Percentiles rank a stretch among this genome's conserved stretches.
These are phyloP conservation scores for Oscheius sp. DNA, from an alignment of 2,888 invertebrate species.

Conservation along the genomic window DNA sequence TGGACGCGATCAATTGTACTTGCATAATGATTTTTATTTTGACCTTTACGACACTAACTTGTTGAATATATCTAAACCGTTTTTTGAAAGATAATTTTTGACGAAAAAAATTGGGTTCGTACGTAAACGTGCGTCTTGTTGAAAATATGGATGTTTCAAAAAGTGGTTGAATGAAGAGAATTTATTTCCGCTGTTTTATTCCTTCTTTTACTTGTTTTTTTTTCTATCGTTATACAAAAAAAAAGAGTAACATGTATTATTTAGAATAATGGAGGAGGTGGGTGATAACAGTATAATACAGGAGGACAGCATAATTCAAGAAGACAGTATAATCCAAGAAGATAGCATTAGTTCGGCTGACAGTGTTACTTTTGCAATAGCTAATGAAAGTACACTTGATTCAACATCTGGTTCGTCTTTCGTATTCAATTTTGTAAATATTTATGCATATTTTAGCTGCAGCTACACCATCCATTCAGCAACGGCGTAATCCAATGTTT, in stretches of 20 bases:
- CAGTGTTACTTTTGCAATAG: constrained; percentile 26
- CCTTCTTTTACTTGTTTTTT: constrained; percentile 1
- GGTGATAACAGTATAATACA: constrained; percentile 20
- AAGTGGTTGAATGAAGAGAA: no score
- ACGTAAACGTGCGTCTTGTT: background rate
- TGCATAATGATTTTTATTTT: no score
- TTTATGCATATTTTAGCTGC: background rate
- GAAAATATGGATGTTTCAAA: background rate
- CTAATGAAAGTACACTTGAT: constrained; percentile 10
- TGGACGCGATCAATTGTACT: no score
- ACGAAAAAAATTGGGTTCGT: no score
- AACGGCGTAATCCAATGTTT: constrained; percentile 10
- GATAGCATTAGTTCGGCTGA: constrained; percentile 32
- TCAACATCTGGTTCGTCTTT: background rate
- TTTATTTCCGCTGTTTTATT: background rate
- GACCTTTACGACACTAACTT: no score
- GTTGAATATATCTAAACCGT: no score
- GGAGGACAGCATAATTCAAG: constrained; percentile 28
- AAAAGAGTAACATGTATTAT: background rate
- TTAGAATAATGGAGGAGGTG: background rate
- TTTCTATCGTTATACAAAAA: background rate
- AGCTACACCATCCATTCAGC: constrained; percentile 1
- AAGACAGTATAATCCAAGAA: constrained; percentile 23
- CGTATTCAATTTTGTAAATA: background rate
- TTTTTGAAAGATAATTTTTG: no score